Evolutionary conservation across 2,797 vertebrate genomes (phyloP).

Genomic region (Protosalanx chinensis): DNA sequence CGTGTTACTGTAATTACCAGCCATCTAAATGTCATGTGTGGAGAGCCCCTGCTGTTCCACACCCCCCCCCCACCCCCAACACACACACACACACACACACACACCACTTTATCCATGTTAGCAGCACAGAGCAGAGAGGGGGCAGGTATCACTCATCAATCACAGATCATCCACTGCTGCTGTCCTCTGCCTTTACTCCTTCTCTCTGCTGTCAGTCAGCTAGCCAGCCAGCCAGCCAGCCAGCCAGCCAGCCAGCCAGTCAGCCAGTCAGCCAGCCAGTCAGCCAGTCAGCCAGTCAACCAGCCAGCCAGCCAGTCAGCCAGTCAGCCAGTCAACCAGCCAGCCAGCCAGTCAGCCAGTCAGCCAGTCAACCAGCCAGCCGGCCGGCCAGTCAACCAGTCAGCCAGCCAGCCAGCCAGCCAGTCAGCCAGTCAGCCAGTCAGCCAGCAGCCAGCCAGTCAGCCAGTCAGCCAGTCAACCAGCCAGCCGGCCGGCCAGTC

Average conservation of each 20-base stretch:
- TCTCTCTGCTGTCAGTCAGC: not conserved
- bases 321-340: too few species aligned
- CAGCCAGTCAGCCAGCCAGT: not conserved
- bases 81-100: slow-evolving; percentile 24
- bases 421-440: too few species aligned
- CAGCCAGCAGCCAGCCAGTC: too few species aligned
- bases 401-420: too few species aligned
- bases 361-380: not conserved
- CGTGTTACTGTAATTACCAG: slow-evolving; percentile 29
- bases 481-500: too few species aligned
- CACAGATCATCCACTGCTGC: not conserved
- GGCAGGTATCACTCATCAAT: not conserved
- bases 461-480: too few species aligned
- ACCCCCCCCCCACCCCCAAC: slow-evolving; percentile 6
- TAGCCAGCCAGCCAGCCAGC: not conserved
- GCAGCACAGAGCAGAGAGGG: not conserved
- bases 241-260: not conserved
- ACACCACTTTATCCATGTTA: not conserved
- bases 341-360: too few species aligned
- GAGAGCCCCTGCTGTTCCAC: slow-evolving; percentile 12
- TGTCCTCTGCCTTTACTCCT: not conserved
- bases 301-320: not conserved
- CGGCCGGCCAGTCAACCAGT: too few species aligned
- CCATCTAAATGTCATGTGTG: slow-evolving; percentile 41
- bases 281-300: not conserved